Evolutionary conservation across 1,140 invertebrate species (phyloP), one percentile per base, ranked within the genome.

Genomic region (Pararge aegeria): DNA sequence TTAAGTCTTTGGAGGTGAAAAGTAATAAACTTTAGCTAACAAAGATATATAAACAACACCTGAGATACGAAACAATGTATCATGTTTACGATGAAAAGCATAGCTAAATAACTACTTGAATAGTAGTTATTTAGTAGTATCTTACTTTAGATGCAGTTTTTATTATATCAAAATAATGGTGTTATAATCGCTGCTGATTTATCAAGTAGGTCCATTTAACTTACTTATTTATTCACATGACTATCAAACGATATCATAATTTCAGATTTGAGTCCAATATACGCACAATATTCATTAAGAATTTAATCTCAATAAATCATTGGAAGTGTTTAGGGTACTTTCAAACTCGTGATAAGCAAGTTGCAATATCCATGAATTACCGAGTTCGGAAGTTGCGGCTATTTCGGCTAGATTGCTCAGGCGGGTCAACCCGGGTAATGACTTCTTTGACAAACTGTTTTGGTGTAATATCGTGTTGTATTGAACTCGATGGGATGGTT

Each of bases 311-410:
- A 46, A 19, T 19, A 46, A 46, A 20, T 46, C 19, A 46, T 46
- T 46, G 19, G 38, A 42, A 42, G 19, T 20, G 42, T 46, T 20
- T 46, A 12, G 42, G 18, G 18, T n/a, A 46, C 42, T 20, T 46
- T 46, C 16, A 5, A 46, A 46, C 42, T 46, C 19, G 42, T 46
- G 42, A 18, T 46, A 46, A 46, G 42, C 42, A 15, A 46, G 42
- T 20, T 4, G 42, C 16, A 20, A 46, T 46, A 46, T 46, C 42
- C 42, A 46, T 46, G 42, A 46, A 46, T 20, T 46, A 20, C 42
- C 18, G 20, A 46, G 16, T 46, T 46, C 42, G 42, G 42, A 46
- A 46, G 42, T 46, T 46, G 42, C 42, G 42, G 42, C 42, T 46
- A 20, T 46, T 34, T 46, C 18, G 5, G 19, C 42, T 46, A 46